Base-by-base conservation (phyloP, 2,888 invertebrate species). In the Limenitis camilla region DNA sequence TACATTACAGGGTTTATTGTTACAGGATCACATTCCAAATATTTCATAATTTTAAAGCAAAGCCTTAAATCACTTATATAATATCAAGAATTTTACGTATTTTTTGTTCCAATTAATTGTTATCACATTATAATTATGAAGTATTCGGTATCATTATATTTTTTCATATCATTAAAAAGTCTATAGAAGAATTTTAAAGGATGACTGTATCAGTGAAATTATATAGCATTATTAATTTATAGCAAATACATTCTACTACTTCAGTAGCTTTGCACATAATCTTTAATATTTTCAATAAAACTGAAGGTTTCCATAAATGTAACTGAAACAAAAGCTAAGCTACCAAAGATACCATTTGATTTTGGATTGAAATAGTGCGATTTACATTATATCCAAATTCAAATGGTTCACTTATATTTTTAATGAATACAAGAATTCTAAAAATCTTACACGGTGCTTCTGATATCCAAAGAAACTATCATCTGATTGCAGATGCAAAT, bases 401-500 rank as follows among this genome's bases (percentile, higher is more conserved):
- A 76, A 76, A 72, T 64, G 67, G 66, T 55, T 32, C 10, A 33
- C 29, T 9, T 10, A 51, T 64, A 66, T 64, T 59, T 53, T 57
- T 40, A 52, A 42, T 58, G 54, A 53, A 55, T 55, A 52, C 51
- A 58, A 54, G 54, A 60, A 55, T 56, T 72, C 74, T 61, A 71
- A 72, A 73, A 75, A 72, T 69, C 79, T 81, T 81, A 80, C 77
- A 72, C 76, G 73, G 76, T 72, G 67, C 71, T 81, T 78, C 74
- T 74, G 72, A 76, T 71, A 77, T 79, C 76, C 78, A 81, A 78
- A 78, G 71, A 76, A 76, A 68, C 67, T 69, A 74, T 74, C 72
- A 74, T 78, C 76, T 76, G 76, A 77, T 72, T 77, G 78, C 73
- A 78, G 74, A 79, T 78, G 76, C 72, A 70, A 78, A 68, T 79